Evolutionary conservation across 37 sponge, comb jelly and placozoan species (phyloP).

Genomic region (Bolinopsis microptera): DNA sequence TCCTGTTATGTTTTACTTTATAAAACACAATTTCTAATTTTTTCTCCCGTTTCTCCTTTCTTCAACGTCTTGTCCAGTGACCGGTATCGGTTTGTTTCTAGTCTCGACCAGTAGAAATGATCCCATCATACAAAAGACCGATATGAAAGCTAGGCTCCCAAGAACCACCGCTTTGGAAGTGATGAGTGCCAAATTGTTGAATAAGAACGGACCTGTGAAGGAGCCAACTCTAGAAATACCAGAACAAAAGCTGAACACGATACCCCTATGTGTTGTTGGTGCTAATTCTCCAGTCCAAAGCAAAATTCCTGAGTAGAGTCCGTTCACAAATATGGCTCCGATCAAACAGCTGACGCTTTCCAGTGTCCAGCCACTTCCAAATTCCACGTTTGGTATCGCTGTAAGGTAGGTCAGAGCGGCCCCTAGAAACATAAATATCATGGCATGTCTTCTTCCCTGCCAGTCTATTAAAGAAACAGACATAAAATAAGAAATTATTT

Average conservation of each 20-base stretch:
- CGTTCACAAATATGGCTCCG: background rate
- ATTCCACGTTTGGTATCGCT: background rate
- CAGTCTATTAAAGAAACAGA: background rate
- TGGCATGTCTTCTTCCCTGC: background rate
- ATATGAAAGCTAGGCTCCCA: background rate
- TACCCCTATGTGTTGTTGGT: background rate
- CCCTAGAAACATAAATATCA: background rate
- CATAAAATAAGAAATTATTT: background rate
- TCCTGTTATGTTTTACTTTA: too few relatives aligned
- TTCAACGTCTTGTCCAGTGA: background rate
- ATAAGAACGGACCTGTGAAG: background rate
- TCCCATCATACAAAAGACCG: background rate
- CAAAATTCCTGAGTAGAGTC: background rate
- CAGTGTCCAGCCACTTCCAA: background rate
- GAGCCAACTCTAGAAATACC: background rate
- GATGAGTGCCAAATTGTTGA: background rate
- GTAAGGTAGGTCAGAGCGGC: background rate
- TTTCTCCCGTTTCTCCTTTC: background rate
- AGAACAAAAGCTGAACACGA: background rate
- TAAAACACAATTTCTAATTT: too few relatives aligned
- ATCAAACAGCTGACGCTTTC: background rate
- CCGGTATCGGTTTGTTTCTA: background rate
- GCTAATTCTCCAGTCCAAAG: background rate
- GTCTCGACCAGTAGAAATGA: background rate
- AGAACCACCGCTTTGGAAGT: too few relatives aligned